Evolutionary conservation across 2,888 invertebrate species (phyloP), one percentile per base, ranked within the genome.

Genomic region (Xylota sylvarum): DNA sequence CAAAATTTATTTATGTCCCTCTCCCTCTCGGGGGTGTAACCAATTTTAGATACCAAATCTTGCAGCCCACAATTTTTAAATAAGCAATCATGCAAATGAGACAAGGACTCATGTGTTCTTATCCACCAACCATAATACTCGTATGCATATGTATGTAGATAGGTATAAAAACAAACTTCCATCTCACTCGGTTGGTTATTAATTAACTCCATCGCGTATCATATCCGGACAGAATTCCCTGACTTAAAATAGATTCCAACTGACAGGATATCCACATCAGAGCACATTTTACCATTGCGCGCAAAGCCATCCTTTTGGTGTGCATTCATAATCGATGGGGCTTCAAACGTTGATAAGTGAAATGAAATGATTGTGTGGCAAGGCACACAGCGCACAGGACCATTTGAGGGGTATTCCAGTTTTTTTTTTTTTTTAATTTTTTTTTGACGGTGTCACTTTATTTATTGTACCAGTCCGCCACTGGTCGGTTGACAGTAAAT

Each of bases 311-410:
- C 74, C 64, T 74, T 74, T 76, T 76, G 76, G 46, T 56, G 65
- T 65, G 76, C 64, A 74, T 74, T 76, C 76, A 76, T 76, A 76
- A 76, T 76, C 76, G 65, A 65, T 65, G 76, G 55, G 56, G 48
- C 65, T 56, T 65, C 76, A 76, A 55, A 55, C 32, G 56, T 56
- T 65, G 65, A 76, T 43, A 76, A 76, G 65, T 65, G 43, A 76
- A 65, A 73, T 19, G 58, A 72, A 72, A 60, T 60, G 23, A 40
- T 14, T 9, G 48, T 48, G 32, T 23, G 19, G 14, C 9, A 27
- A 5, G 27, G 14, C n/a, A 40, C 10, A 19, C 2, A 14, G 3
- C 14, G 17, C 55, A 10, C n/a, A 32, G 5, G 7, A 17, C 19
- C 19, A 10, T 19, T 48, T 48, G 2, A 17, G 48, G 48, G 50